These are phyloP conservation scores for Cisticola juncidis DNA, from an alignment of 2,113 vertebrate genomes.

Conservation along the genomic window DNA sequence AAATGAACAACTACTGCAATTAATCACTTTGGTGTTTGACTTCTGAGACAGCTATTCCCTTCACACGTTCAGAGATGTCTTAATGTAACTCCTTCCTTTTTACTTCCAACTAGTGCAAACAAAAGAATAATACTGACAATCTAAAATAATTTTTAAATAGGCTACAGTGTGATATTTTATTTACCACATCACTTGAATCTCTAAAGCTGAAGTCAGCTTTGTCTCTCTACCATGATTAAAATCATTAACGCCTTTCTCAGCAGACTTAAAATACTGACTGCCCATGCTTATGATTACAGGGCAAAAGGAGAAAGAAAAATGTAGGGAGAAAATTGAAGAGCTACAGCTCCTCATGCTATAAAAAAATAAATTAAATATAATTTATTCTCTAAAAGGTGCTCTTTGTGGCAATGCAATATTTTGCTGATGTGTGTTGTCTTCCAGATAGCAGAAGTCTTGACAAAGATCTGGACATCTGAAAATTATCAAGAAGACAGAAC, in stretches of 20 bases:
- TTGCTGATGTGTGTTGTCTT: neutral
- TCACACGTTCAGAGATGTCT: neutral
- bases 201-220: neutral
- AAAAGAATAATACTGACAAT: neutral
- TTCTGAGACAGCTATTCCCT: neutral
- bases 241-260: neutral
- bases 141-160: neutral
- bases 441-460: neutral
- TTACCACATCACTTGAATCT: neutral
- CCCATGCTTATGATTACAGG: neutral
- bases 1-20: neutral
- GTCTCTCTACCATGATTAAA: neutral
- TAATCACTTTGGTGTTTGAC: neutral
- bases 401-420: neutral
- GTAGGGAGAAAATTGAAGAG: neutral
- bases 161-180: neutral
- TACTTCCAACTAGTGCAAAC: neutral
- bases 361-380: neutral
- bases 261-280: neutral
- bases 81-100: neutral
- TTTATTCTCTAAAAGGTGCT: neutral
- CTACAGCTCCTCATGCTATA: neutral
- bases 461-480: neutral
- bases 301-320: neutral
- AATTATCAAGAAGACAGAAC: neutral